phyloP scores from a whole-genome alignment of 2,113 vertebrate species.

The Chelonoidis abingdonii region DNA sequence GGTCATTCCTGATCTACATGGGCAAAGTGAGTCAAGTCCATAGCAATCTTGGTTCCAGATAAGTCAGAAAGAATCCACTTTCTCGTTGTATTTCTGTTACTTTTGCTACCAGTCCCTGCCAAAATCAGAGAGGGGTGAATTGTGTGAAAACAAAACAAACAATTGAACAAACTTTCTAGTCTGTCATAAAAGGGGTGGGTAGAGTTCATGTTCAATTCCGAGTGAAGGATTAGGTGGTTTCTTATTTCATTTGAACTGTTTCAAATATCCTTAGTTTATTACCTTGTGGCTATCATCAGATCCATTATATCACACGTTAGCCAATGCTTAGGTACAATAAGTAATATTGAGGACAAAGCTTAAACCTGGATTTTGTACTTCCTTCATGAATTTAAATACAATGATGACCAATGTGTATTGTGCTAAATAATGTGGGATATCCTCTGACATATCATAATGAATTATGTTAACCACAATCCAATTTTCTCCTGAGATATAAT shows the following conservation, averaged over 20 bases:
- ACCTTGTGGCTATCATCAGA: background rate
- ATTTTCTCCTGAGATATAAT: background rate
- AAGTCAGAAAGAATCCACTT: background rate
- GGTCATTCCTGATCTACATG: background rate
- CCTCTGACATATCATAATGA: background rate
- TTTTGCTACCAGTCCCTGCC: background rate
- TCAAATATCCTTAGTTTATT: background rate
- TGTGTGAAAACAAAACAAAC: background rate
- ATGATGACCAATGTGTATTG: background rate
- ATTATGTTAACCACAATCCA: background rate
- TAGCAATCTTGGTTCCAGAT: background rate
- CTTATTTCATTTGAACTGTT: background rate
- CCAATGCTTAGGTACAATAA: background rate
- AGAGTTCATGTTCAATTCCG: rapidly evolving
- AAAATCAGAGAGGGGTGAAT: background rate
- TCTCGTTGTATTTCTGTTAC: background rate
- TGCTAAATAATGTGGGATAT: background rate
- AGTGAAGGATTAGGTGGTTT: background rate
- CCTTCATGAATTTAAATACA: background rate
- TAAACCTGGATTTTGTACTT: background rate
- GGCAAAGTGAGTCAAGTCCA: background rate
- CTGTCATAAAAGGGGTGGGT: background rate
- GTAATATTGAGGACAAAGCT: background rate
- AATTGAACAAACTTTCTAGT: background rate
- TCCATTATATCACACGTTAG: background rate